phyloP scores from a whole-genome alignment of 2,888 invertebrate species.

The Calameuta pallipes region DNA sequence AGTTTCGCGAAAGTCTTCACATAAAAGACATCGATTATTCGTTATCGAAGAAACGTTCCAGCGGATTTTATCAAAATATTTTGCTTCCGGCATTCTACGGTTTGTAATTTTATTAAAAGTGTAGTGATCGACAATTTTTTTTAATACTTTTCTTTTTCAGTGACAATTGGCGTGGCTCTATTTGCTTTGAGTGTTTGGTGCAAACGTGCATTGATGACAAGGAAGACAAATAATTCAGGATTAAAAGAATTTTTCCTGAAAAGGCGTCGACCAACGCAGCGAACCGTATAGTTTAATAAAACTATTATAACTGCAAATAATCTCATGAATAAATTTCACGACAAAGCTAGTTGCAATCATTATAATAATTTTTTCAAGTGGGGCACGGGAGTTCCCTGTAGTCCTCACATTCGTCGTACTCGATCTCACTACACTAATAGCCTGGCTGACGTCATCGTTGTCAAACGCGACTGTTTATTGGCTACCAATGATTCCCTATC shows the following conservation, averaged over 20 bases:
- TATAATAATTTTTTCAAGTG: background rate
- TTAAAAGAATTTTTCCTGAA: background rate
- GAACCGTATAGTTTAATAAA: background rate
- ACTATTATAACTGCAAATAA: background rate
- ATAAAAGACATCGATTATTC: background rate
- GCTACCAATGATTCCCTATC: background rate
- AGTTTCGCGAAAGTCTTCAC: background rate
- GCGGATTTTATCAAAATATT: slow-evolving; percentile 2
- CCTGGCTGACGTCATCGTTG: background rate
- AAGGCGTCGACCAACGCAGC: background rate
- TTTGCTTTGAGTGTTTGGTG: slow-evolving; percentile 17
- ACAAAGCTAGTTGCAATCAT: background rate
- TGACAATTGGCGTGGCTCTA: slow-evolving; percentile 8
- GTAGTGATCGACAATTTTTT: background rate
- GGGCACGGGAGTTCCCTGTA: background rate
- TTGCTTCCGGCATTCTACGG: slow-evolving; percentile 16
- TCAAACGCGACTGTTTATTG: background rate
- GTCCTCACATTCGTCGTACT: background rate
- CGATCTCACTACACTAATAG: background rate
- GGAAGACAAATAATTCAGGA: slow-evolving; percentile 10
- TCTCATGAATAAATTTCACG: background rate
- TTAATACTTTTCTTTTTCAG: background rate
- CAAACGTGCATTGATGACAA: slow-evolving; percentile 9
- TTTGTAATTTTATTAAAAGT: slow-evolving; percentile 1
- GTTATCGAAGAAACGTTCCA: background rate